phyloP scores from a whole-genome alignment of 2,113 vertebrate species.

The Eupsittula cactorum region DNA sequence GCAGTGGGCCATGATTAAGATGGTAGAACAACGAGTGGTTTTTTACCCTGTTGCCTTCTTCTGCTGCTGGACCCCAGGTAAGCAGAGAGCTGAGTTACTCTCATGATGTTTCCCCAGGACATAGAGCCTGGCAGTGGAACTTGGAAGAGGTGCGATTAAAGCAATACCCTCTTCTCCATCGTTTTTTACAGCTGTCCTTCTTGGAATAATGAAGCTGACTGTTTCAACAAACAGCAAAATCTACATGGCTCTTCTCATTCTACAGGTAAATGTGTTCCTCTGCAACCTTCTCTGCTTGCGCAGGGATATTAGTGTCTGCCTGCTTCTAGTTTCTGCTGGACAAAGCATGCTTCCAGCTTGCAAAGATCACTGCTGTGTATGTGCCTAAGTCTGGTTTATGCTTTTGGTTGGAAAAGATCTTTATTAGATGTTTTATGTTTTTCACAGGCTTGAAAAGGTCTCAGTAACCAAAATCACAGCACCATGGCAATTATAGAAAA shows the following conservation, averaged over 20 bases:
- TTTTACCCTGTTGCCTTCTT: conserved; percentile 84
- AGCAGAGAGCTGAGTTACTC: background rate
- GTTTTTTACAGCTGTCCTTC: conserved; percentile 72
- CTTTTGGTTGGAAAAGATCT: background rate
- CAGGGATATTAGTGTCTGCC: background rate
- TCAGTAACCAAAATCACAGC: background rate
- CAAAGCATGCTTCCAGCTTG: background rate
- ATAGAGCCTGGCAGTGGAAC: background rate
- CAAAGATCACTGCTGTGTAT: too few relatives aligned
- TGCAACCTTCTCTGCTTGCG: background rate
- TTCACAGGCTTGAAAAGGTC: background rate
- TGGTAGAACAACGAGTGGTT: conserved; percentile 79
- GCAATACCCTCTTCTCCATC: background rate
- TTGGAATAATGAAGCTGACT: conserved; percentile 72
- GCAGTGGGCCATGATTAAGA: conserved; percentile 83
- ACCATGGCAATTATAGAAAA: background rate
- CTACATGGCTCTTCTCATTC: conserved; percentile 73
- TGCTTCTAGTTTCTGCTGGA: background rate
- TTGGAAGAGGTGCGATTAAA: background rate
- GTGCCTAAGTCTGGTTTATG: background rate
- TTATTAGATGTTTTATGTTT: background rate
- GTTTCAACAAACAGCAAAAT: conserved; percentile 50
- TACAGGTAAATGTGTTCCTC: conserved; percentile 73
- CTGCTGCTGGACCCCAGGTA: conserved; percentile 91
- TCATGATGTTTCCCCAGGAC: background rate